Conservation (phyloP, 2,797 vertebrate species). For the Spinus pinus region DNA sequence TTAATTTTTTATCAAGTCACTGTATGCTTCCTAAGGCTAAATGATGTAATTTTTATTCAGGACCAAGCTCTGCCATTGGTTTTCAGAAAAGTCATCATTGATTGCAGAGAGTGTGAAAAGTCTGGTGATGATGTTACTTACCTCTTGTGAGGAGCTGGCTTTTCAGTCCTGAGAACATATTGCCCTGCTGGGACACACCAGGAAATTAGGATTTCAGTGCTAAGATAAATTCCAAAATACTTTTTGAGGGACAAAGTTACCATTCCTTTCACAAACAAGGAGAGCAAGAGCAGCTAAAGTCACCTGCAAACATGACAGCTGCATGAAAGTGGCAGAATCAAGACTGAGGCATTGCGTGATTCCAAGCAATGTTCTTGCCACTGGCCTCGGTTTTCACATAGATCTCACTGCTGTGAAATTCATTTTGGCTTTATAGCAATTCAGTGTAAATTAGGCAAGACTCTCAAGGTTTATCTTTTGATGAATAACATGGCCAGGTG, state of each 20-base stretch:
- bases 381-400: not conserved
- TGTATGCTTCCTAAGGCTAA: not conserved
- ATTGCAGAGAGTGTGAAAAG: not conserved
- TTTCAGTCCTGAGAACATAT: not conserved
- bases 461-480: slow-evolving; percentile 15
- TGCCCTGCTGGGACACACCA: not conserved
- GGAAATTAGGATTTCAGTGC: not conserved
- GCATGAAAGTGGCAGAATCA: not conserved
- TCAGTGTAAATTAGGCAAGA: not conserved
- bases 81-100: not conserved
- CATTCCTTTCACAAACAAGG: not conserved
- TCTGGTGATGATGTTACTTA: not conserved
- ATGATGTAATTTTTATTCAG: not conserved
- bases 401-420: not conserved
- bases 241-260: not conserved
- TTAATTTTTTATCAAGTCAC: not conserved
- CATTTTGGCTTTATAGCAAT: not conserved
- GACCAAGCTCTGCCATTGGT: not conserved
- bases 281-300: not conserved
- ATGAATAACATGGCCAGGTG: slow-evolving; percentile 4
- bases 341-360: not conserved
- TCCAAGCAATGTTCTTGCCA: not conserved
- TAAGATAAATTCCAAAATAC: not conserved
- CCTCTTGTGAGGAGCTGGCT: not conserved
- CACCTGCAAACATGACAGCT: not conserved